Conservation (phyloP, 2,797 vertebrate genomes). For the Zenarchopterus dispar region DNA sequence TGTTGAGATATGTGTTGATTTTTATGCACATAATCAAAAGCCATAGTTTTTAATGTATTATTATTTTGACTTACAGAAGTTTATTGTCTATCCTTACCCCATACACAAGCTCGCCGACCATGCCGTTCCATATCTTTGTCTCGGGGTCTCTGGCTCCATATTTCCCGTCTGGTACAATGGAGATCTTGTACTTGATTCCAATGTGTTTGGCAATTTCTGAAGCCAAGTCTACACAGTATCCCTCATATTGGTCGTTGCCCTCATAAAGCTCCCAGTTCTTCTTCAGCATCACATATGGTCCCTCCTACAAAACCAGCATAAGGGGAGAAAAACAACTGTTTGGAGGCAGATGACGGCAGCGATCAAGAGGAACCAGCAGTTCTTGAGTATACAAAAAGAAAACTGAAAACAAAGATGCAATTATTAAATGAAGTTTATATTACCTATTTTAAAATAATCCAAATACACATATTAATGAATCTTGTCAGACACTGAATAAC, state of each 20-base stretch:
- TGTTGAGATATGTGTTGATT: slow-evolving; percentile 2
- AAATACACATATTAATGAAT: too few species aligned
- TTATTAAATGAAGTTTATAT: slow-evolving; percentile 6
- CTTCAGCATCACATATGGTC: slow-evolving; percentile 99
- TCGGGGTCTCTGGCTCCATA: slow-evolving; percentile 98
- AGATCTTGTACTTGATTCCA: slow-evolving; percentile 99
- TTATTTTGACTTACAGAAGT: neutral
- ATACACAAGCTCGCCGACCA: slow-evolving; percentile 99
- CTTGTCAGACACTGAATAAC: too few species aligned
- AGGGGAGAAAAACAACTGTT: slow-evolving; percentile 69
- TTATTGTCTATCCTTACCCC: slow-evolving; percentile 86
- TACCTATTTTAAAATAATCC: neutral
- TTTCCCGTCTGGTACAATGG: slow-evolving; percentile 97
- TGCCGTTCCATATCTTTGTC: slow-evolving; percentile 99
- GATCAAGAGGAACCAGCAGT: slow-evolving; percentile 5
- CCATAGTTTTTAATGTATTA: too few species aligned
- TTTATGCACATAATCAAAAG: neutral
- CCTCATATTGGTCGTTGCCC: slow-evolving; percentile 97
- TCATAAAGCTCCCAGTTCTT: slow-evolving; percentile 98
- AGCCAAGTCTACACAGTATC: slow-evolving; percentile 98
- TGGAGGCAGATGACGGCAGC: slow-evolving; percentile 57
- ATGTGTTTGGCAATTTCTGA: slow-evolving; percentile 99
- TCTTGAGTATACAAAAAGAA: slow-evolving; percentile 8
- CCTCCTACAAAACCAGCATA: slow-evolving; percentile 89
- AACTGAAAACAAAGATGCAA: neutral